Conservation (phyloP, 2,797 vertebrate species). For the Pantherophis vulpinus region DNA sequence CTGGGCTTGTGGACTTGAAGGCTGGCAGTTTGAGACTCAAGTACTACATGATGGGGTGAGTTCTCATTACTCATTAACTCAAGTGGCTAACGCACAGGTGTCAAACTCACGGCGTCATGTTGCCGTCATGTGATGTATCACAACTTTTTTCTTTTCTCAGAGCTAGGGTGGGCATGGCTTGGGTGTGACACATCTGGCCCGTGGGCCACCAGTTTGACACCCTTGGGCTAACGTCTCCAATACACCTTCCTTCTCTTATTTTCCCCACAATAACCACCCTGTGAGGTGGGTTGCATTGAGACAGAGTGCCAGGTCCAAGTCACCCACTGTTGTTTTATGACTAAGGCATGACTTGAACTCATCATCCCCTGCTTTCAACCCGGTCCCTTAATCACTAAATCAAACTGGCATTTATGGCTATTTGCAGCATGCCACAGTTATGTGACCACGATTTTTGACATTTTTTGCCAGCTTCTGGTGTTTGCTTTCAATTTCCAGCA, state of each 20-base stretch:
- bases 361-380: background rate
- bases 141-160: too few relatives aligned
- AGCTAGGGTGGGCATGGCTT: too few relatives aligned
- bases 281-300: background rate
- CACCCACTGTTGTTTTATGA: background rate
- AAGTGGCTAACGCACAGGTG: too few relatives aligned
- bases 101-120: too few relatives aligned
- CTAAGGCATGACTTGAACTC: background rate
- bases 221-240: too few relatives aligned
- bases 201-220: too few relatives aligned
- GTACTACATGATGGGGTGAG: background rate
- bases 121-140: too few relatives aligned
- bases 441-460: background rate
- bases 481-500: background rate
- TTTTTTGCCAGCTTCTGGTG: background rate
- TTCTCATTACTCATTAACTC: background rate
- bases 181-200: too few relatives aligned
- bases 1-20: background rate
- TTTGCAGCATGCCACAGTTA: background rate
- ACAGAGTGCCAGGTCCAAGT: background rate
- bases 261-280: background rate
- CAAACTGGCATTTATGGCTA: background rate
- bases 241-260: background rate
- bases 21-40: background rate
- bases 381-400: background rate